Evolutionary conservation across 2,113 vertebrate species (phyloP).

Genomic region (Leptobrachium ailaonicum): DNA sequence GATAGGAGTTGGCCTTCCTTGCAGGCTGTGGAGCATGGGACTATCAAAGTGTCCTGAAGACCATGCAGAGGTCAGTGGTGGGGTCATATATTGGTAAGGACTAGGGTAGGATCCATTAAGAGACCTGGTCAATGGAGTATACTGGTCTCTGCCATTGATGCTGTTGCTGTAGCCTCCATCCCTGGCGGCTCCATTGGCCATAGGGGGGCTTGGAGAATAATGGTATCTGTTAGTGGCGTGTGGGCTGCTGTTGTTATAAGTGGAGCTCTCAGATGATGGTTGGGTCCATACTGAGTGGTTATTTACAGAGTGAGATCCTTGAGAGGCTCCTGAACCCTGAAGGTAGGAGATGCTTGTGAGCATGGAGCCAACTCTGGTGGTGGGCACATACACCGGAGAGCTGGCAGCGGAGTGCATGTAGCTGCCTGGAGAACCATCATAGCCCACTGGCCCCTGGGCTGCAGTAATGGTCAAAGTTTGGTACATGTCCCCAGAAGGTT

Average conservation of each 20-base stretch:
- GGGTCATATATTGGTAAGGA: constrained; percentile 87
- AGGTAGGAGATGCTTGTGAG: constrained; percentile 88
- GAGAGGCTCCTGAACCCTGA: constrained; percentile 75
- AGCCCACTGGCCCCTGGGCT: constrained; percentile 83
- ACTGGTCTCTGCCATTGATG: constrained; percentile 87
- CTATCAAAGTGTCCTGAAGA: constrained; percentile 85
- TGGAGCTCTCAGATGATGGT: constrained; percentile 70
- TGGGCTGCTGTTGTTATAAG: constrained; percentile 71
- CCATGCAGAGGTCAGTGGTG: constrained; percentile 87
- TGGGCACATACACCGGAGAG: constrained; percentile 94
- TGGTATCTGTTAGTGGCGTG: constrained; percentile 84
- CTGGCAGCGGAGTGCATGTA: constrained; percentile 88
- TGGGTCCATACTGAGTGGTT: constrained; percentile 79
- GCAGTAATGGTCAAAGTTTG: constrained; percentile 87
- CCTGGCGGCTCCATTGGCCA: constrained; percentile 80
- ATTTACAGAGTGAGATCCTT: constrained; percentile 79
- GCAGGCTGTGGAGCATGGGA: constrained; percentile 91
- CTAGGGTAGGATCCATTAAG: constrained; percentile 86
- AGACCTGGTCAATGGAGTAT: constrained; percentile 78
- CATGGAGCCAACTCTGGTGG: constrained; percentile 90
- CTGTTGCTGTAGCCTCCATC: constrained; percentile 71
- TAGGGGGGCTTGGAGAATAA: constrained; percentile 87
- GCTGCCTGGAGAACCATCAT: constrained; percentile 79
- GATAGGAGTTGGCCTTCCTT: constrained; percentile 81
- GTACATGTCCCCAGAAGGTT: constrained; percentile 89